phyloP scores from a whole-genome alignment of 2,113 vertebrate species.

The Mirza zaza region DNA sequence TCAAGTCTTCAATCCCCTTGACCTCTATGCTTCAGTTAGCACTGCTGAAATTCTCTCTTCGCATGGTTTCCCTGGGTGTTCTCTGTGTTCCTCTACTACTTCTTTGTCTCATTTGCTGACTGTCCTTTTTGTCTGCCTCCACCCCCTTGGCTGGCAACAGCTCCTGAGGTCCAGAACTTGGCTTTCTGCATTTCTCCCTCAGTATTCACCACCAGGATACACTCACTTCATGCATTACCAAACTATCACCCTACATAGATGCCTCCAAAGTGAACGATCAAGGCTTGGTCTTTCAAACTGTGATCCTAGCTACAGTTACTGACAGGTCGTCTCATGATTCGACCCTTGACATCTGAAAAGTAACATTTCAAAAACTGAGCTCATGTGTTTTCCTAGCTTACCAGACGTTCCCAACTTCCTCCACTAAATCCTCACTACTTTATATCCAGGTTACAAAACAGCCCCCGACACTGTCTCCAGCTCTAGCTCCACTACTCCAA shows the following conservation, averaged over 20 bases:
- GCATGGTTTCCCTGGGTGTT: constrained; percentile 73
- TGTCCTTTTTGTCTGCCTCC: constrained; percentile 59
- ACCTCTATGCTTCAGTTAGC: constrained; percentile 74
- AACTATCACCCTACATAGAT: background rate
- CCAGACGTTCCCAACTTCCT: background rate
- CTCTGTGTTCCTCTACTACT: constrained; percentile 54
- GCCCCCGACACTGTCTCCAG: background rate
- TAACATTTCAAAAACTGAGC: constrained; percentile 9
- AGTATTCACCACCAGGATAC: background rate
- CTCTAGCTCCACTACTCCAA: background rate
- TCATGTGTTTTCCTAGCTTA: background rate
- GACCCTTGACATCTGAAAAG: background rate
- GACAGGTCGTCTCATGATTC: background rate
- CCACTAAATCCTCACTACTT: background rate
- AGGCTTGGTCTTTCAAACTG: background rate
- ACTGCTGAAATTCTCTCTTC: constrained; percentile 73
- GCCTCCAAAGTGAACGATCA: background rate
- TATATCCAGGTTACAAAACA: background rate
- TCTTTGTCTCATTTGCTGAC: constrained; percentile 73
- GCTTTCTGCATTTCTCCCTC: constrained; percentile 39
- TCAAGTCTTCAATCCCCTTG: constrained; percentile 56
- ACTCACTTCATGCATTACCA: background rate
- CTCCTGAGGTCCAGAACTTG: constrained; percentile 21
- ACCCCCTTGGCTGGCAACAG: constrained; percentile 48
- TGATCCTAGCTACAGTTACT: background rate